These are phyloP conservation scores for Trissolcus japonicus DNA, from an alignment of 2,888 invertebrate genomes.

Conservation along the genomic window DNA sequence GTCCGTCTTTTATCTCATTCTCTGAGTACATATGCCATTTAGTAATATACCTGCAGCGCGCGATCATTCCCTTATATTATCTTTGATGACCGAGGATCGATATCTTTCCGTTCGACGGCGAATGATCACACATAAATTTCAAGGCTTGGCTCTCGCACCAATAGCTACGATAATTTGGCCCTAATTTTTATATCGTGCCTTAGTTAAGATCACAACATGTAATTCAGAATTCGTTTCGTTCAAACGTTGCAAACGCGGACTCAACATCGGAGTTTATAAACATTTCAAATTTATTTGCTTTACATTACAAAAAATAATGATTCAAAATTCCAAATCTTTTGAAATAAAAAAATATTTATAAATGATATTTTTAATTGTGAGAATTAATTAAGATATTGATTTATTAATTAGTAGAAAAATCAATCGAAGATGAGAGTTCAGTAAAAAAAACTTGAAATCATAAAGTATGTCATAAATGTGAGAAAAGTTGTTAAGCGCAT, in stretches of 20 bases:
- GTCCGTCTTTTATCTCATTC: conserved; percentile 52
- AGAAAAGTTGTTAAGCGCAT: conserved; percentile 58
- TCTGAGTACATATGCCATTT: conserved; percentile 61
- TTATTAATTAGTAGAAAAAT: neutral
- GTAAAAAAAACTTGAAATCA: too few relatives aligned
- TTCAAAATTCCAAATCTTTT: too few relatives aligned
- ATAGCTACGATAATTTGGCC: conserved; percentile 57
- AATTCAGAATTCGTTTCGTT: conserved; percentile 47
- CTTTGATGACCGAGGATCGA: conserved; percentile 59
- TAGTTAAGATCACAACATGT: conserved; percentile 43
- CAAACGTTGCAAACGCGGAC: conserved; percentile 30
- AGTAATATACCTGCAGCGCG: conserved; percentile 65
- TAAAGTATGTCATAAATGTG: conserved; percentile 29
- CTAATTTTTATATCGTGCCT: conserved; percentile 53
- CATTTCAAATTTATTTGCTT: neutral
- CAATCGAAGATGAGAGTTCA: neutral
- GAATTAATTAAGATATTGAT: too few relatives aligned
- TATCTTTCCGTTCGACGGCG: conserved; percentile 59
- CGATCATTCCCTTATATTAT: conserved; percentile 65
- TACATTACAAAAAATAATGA: too few relatives aligned
- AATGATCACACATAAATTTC: conserved; percentile 60
- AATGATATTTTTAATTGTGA: too few relatives aligned
- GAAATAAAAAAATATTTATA: too few relatives aligned
- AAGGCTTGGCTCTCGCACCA: conserved; percentile 52
- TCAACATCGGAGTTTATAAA: conserved; percentile 1